Evolutionary conservation across 1,140 invertebrate species (phyloP), one percentile per base, ranked within the genome.

Genomic region (Drosophila sp.): DNA sequence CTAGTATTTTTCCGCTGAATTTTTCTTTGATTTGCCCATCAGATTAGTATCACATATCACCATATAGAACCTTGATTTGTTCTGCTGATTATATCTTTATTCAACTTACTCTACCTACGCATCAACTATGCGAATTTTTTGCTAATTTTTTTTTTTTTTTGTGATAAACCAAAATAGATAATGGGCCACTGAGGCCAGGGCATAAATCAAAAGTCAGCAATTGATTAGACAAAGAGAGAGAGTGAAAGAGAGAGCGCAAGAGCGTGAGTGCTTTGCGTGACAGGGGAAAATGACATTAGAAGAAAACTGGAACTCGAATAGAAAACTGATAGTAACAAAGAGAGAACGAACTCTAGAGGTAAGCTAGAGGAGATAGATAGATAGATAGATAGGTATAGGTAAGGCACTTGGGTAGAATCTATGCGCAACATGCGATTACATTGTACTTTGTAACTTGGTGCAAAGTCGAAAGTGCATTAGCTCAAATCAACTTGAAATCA

Each of bases 131-230:
- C 23, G 5, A 47, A 25, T 17, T 27, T 8, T 25, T 17, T 38
- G 35, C 8, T 1, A 38, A 38, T 4, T 47, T 25, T 8, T 38
- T 11, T 38, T 11, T 38, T 38, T 38, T 1, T 3, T 8, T 10
- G 2, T 79, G 76, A 79, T 79, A 73, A 73, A 44, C 29, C 38
- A 57, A 29, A 63, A 72, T 11, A 73, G 60, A 79, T 78, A 79
- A 35, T 54, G 56, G n/a, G 29, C 56, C 40, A 29, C 35, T 33
- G 47, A 47, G 60, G 32, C 66, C 50, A 54, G 72, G 72, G 57
- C 73, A 77, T 76, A 76, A 77, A 76, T 77, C 73, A 77, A 77
- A 70, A 70, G 61, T 61, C 57, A 54, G 30, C 23, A 71, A 61
- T 44, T 44, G 56, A 76, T 76, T 66, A 62, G 8, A 47, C 17